Percentiles rank a stretch among this genome's conserved stretches.
These are phyloP conservation scores for Rostratula benghalensis DNA, from an alignment of 2,113 vertebrate species.

Conservation along the genomic window DNA sequence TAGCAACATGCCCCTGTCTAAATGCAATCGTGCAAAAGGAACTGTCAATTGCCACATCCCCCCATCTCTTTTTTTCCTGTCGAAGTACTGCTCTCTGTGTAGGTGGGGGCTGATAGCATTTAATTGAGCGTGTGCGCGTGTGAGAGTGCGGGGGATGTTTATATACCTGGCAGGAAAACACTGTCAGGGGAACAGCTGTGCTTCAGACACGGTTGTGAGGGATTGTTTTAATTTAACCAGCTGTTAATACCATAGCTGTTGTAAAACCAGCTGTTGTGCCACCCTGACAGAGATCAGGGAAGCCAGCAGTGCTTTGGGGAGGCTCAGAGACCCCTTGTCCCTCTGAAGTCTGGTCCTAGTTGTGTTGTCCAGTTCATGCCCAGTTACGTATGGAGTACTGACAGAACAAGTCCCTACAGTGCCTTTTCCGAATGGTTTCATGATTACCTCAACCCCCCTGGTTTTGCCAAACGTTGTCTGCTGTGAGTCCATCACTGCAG, in stretches of 20 bases:
- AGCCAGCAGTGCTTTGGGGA: not conserved
- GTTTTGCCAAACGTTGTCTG: fast-evolving
- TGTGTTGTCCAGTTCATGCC: not conserved
- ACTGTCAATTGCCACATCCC: not conserved
- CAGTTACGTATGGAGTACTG: fast-evolving
- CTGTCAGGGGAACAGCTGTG: not conserved
- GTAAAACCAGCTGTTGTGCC: too few species aligned
- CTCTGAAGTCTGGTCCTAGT: not conserved
- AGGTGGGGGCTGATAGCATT: not conserved
- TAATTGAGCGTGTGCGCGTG: not conserved
- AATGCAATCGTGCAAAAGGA: not conserved
- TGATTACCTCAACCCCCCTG: fast-evolving
- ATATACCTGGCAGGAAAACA: conserved; percentile 16
- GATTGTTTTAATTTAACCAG: not conserved
- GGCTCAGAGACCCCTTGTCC: not conserved
- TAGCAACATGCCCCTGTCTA: not conserved
- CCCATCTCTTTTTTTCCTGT: not conserved
- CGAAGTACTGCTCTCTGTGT: not conserved
- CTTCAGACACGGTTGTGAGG: not conserved
- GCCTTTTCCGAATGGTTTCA: not conserved
- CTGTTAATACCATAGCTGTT: not conserved
- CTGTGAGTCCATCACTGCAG: too few species aligned
- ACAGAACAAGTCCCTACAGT: not conserved
- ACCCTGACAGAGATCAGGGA: not conserved
- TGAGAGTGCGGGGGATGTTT: not conserved